These are phyloP conservation scores for Drosophila obscura DNA, from an alignment of 1,140 invertebrate genomes.

Conservation along the genomic window DNA sequence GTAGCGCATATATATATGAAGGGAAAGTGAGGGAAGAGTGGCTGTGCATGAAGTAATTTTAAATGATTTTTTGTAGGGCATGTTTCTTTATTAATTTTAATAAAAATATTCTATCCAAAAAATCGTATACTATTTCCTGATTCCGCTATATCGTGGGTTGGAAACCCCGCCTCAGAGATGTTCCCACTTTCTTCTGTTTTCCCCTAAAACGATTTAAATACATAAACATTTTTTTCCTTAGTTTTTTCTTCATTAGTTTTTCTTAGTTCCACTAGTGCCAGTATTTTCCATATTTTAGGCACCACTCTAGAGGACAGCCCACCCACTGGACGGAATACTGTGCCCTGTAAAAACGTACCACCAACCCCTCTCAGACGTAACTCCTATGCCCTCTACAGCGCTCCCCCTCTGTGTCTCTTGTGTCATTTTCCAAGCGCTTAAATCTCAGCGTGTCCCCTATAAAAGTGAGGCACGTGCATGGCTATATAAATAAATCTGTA, in stretches of 20 bases:
- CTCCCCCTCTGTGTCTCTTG: neutral
- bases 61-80: neutral
- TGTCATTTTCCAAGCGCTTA: conserved; percentile 44
- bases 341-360: neutral
- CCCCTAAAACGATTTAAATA: too few species aligned
- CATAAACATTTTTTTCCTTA: too few species aligned
- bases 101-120: neutral
- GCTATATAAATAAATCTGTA: neutral
- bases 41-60: neutral
- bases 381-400: too few species aligned
- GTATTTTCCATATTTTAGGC: neutral
- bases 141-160: too few species aligned
- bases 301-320: neutral
- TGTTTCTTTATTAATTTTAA: neutral
- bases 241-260: too few species aligned
- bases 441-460: conserved; percentile 50
- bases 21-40: too few species aligned
- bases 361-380: neutral
- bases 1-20: too few species aligned
- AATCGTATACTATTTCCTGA: too few species aligned
- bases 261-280: too few species aligned
- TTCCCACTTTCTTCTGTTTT: too few species aligned
- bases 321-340: neutral
- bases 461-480: conserved; percentile 27
- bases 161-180: too few species aligned